These are phyloP conservation scores for Chauna torquata DNA, from an alignment of 2,113 vertebrate genomes.

Conservation along the genomic window DNA sequence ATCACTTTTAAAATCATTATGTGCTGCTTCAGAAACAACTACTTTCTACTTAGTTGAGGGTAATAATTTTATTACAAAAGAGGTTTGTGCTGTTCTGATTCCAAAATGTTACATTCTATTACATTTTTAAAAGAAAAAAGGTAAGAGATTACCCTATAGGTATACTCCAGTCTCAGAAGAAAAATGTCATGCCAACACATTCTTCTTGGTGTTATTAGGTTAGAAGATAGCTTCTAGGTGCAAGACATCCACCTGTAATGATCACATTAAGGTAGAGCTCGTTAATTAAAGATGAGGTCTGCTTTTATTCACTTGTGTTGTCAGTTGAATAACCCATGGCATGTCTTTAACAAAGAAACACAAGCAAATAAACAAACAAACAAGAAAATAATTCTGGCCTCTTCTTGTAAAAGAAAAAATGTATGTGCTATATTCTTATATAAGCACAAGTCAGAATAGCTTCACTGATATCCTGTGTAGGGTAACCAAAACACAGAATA, in stretches of 20 bases:
- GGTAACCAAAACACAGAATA: background rate
- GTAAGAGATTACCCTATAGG: background rate
- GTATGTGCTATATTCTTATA: background rate
- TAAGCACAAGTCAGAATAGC: background rate
- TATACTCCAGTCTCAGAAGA: constrained; percentile 22
- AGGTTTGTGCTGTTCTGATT: background rate
- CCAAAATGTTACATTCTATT: constrained; percentile 30
- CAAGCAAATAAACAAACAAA: background rate
- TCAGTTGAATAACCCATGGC: constrained; percentile 40
- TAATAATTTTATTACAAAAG: constrained; percentile 32
- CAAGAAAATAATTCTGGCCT: constrained; percentile 22
- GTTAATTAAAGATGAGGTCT: constrained; percentile 62
- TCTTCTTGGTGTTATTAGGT: constrained; percentile 32
- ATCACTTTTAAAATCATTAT: background rate
- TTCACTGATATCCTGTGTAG: rapidly evolving
- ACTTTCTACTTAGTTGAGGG: background rate
- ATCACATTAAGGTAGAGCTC: constrained; percentile 37
- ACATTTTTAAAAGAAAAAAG: background rate
- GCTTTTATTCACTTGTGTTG: constrained; percentile 38
- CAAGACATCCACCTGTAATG: constrained; percentile 18
- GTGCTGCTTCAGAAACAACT: background rate
- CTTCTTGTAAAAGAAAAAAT: background rate
- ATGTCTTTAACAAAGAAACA: constrained; percentile 5
- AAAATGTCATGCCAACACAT: constrained; percentile 25
- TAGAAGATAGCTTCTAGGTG: constrained; percentile 15